These are phyloP conservation scores for Drosophila quinaria DNA, from an alignment of 2,888 invertebrate genomes.

Conservation along the genomic window DNA sequence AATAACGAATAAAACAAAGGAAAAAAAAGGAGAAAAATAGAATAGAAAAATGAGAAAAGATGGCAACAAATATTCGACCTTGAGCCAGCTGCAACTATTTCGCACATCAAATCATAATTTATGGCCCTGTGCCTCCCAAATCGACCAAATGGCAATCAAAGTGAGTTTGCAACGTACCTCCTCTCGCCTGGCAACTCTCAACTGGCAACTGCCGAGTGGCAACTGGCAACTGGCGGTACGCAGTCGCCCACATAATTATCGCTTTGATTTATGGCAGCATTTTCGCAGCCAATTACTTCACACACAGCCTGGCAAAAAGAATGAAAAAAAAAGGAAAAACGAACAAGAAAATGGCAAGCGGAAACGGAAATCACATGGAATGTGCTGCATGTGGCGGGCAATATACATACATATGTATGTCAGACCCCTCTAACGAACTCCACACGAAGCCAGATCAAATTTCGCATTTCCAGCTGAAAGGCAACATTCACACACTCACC, in stretches of 20 bases:
- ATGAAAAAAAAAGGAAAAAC: slow-evolving; percentile 12
- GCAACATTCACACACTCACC: neutral
- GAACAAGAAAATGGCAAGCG: slow-evolving; percentile 27
- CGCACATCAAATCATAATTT: slow-evolving; percentile 76
- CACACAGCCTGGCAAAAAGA: slow-evolving; percentile 25
- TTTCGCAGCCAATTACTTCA: slow-evolving; percentile 80
- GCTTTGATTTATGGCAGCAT: slow-evolving; percentile 79
- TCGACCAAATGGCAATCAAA: slow-evolving; percentile 37
- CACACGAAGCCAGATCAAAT: slow-evolving; percentile 6
- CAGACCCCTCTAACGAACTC: slow-evolving; percentile 20
- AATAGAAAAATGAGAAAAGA: neutral
- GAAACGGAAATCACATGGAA: slow-evolving; percentile 63
- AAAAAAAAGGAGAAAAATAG: neutral
- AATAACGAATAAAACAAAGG: neutral
- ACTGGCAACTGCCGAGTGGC: slow-evolving; percentile 27
- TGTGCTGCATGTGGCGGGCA: slow-evolving; percentile 45
- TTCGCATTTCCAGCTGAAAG: slow-evolving; percentile 9
- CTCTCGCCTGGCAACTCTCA: slow-evolving; percentile 19
- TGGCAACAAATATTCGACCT: slow-evolving; percentile 35
- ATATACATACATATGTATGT: neutral
- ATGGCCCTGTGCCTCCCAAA: slow-evolving; percentile 42
- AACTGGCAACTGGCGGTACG: slow-evolving; percentile 42
- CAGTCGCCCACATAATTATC: slow-evolving; percentile 83
- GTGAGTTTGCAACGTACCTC: slow-evolving; percentile 15
- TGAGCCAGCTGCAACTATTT: slow-evolving; percentile 59